Conservation (phyloP, 2,113 vertebrate species). For the Gopherus evgoodei region DNA sequence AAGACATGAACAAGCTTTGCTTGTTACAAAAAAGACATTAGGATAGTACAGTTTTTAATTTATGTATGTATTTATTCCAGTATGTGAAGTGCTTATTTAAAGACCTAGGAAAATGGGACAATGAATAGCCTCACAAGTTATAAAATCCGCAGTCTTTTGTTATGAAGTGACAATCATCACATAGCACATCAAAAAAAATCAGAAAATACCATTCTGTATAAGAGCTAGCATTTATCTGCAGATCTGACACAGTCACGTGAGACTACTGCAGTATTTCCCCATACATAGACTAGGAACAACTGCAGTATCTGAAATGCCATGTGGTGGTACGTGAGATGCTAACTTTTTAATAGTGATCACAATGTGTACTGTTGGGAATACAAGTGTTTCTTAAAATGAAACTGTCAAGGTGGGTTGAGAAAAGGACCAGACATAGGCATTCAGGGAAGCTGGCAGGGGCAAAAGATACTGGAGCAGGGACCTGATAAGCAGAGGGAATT, state of each 20-base stretch:
- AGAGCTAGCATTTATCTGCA: neutral
- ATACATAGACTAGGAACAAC: neutral
- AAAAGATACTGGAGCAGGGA: neutral
- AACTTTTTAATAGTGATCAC: neutral
- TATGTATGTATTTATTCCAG: neutral
- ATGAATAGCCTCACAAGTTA: neutral
- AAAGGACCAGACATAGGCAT: neutral
- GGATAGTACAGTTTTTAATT: neutral
- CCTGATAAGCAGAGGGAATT: neutral
- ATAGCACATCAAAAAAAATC: neutral
- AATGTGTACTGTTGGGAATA: neutral
- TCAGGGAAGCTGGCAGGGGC: neutral
- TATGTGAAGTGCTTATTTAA: neutral
- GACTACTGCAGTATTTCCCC: neutral
- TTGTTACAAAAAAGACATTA: neutral
- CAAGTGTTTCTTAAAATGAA: conserved; percentile 50
- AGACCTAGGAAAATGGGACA: neutral
- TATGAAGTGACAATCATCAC: neutral
- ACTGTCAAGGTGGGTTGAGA: neutral
- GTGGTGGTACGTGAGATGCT: neutral
- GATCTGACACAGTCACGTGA: neutral
- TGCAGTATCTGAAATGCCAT: neutral
- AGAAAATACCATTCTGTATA: neutral
- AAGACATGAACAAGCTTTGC: neutral
- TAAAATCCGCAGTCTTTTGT: neutral